Conservation (phyloP, 2,888 invertebrate species). For the Epirrita christyi region DNA sequence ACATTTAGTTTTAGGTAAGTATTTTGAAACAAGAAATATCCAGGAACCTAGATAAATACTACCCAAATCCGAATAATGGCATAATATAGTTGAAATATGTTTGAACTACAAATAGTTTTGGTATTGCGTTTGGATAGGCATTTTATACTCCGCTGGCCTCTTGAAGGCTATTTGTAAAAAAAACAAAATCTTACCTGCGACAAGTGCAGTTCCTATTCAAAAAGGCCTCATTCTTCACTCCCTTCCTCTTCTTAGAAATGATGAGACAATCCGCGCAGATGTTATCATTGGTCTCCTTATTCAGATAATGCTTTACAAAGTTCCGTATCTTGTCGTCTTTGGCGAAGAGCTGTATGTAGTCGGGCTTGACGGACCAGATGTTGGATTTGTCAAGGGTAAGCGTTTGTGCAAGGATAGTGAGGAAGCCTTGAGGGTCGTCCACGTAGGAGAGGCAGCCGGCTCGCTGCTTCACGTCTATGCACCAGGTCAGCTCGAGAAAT, state of each 20-base stretch:
- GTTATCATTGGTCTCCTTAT: slow-evolving; percentile 41
- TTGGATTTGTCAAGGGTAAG: slow-evolving; percentile 89
- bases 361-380: slow-evolving; percentile 87
- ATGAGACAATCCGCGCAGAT: slow-evolving; percentile 58
- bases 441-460: slow-evolving; percentile 95
- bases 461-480: slow-evolving; percentile 94
- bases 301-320: slow-evolving; percentile 89
- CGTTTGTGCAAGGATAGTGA: slow-evolving; percentile 91
- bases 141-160: no score
- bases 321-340: slow-evolving; percentile 89
- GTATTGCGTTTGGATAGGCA: no score
- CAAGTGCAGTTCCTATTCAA: slow-evolving; percentile 57
- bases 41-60: no score
- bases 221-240: slow-evolving; percentile 49
- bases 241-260: slow-evolving; percentile 49
- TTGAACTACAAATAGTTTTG: no score
- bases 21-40: no score
- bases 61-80: no score
- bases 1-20: no score
- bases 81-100: no score
- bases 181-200: slow-evolving; percentile 42
- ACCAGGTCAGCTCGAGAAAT: slow-evolving; percentile 87
- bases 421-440: slow-evolving; percentile 93
- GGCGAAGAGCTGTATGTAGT: slow-evolving; percentile 90
- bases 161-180: no score